A percentile compares a stretch with the other conserved stretches of the same genome.
phyloP scores from a whole-genome alignment of 2,113 vertebrate genomes.

The Gavialis gangeticus region DNA sequence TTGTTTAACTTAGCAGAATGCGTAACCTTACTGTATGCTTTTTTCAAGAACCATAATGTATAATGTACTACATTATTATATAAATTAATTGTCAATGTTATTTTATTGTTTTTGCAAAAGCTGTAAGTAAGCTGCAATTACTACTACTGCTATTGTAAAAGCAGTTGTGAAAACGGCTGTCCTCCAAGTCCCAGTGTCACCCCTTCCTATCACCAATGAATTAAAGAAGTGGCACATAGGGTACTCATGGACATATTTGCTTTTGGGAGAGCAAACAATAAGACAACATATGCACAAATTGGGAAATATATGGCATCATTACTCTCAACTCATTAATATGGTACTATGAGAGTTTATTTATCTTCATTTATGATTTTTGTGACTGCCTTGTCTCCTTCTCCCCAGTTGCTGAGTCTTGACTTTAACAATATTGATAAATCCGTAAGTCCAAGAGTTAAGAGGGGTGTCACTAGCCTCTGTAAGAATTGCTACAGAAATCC shows the following conservation, averaged over 20 bases:
- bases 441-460: not conserved
- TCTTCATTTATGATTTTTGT: rapidly evolving
- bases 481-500: not conserved
- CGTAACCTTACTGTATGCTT: no score
- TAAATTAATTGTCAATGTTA: no score
- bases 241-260: not conserved
- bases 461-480: not conserved
- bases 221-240: not conserved
- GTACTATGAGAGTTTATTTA: not conserved
- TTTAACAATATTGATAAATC: not conserved
- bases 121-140: no score
- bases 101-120: no score
- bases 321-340: not conserved
- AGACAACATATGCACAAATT: not conserved
- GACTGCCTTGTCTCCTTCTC: rapidly evolving
- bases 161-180: not conserved
- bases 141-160: not conserved
- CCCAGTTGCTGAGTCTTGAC: not conserved
- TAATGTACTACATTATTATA: no score
- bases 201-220: not conserved
- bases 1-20: no score
- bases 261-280: rapidly evolving
- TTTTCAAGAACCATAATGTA: no score
- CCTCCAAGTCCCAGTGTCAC: not conserved
- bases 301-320: not conserved